A percentile compares a stretch with the other conserved stretches of the same genome.
Evolutionary conservation across 2,797 vertebrate species (phyloP).

Genomic region (Cryptoprocta ferox): DNA sequence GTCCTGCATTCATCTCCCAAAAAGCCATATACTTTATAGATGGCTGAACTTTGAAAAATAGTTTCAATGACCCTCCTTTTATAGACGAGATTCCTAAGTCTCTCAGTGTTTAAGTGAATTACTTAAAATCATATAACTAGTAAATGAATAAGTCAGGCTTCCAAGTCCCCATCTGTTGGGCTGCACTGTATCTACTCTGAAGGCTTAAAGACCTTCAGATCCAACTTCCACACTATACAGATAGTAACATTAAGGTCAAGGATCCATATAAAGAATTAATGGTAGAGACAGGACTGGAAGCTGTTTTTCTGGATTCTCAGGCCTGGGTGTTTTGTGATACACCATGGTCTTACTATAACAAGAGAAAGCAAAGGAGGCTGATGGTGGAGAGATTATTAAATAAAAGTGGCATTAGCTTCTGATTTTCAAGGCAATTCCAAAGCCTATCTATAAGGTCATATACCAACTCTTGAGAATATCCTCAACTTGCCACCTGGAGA

Average conservation of each 20-base stretch:
- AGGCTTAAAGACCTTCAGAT: not conserved
- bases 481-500: slow-evolving; percentile 81
- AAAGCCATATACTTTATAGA: not conserved
- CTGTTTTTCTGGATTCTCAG: not conserved
- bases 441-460: slow-evolving; percentile 77
- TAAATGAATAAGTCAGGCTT: not conserved
- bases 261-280: fast-evolving
- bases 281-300: not conserved
- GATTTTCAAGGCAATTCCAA: slow-evolving; percentile 82
- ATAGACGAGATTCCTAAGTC: not conserved
- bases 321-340: not conserved
- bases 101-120: not conserved
- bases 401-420: slow-evolving; percentile 83
- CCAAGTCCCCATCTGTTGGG: not conserved
- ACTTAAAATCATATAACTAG: not conserved
- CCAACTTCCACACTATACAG: not conserved
- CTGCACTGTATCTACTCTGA: not conserved
- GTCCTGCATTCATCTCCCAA: not conserved
- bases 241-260: not conserved
- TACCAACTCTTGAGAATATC: slow-evolving; percentile 82
- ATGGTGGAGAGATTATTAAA: slow-evolving; percentile 83
- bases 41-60: not conserved
- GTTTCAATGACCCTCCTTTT: not conserved
- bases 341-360: slow-evolving; percentile 76
- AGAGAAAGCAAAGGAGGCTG: slow-evolving; percentile 76